Percentiles rank a stretch among this genome's conserved stretches.
Evolutionary conservation across 2,113 vertebrate species (phyloP).

Genomic region (Lycaon pictus): DNA sequence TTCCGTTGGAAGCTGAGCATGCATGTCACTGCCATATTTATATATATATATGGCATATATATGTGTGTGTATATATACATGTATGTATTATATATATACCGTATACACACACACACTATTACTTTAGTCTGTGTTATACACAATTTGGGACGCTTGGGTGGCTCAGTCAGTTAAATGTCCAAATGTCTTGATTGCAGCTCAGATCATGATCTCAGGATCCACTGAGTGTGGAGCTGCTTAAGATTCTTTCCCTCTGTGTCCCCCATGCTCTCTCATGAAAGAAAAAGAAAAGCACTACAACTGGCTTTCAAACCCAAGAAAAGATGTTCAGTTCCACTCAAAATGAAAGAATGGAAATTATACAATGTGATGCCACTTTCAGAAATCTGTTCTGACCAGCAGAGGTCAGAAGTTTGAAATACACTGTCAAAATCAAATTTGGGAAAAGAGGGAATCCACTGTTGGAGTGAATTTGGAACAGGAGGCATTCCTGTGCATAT

Average conservation of each 20-base stretch:
- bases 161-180: neutral
- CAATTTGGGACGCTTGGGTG: neutral
- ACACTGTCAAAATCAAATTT: neutral
- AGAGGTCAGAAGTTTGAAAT: neutral
- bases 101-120: too few species aligned
- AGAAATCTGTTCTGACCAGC: neutral
- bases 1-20: neutral
- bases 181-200: neutral
- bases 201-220: neutral
- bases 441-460: neutral
- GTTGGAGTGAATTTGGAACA: neutral
- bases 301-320: slow-evolving; percentile 4
- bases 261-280: neutral
- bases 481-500: too few species aligned
- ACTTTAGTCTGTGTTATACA: neutral
- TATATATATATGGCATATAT: too few species aligned
- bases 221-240: neutral
- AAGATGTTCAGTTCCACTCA: neutral
- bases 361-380: neutral
- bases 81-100: too few species aligned
- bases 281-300: neutral
- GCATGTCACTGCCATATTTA: neutral
- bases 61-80: neutral
- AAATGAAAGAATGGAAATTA: neutral
- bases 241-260: neutral